Evolutionary conservation across 2,888 invertebrate species (phyloP), one percentile per base, ranked within the genome.

Genomic region (Hololepta plana): DNA sequence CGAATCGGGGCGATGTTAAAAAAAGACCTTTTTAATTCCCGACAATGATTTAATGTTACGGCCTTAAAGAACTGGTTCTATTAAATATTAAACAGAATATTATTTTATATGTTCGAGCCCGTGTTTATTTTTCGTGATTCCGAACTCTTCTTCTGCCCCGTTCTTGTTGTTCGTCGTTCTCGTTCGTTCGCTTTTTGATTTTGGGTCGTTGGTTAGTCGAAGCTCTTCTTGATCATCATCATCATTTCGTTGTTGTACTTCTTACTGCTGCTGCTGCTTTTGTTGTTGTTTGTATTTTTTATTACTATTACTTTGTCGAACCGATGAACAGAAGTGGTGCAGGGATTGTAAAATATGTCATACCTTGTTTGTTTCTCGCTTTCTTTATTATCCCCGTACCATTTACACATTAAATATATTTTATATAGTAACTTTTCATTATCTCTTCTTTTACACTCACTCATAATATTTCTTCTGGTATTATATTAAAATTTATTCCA

Each of bases 61-160:
- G 36, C 40, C 35, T 35, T 31, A 34, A 29, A 25, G 36, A 46
- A 50, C 50, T 44, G 47, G 49, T 49, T 48, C 42, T 44, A 43
- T 47, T 49, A 44, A 48, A 49, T 48, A 47, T 46, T 47, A 47
- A 47, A 42, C 42, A 41, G 45, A 44, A n/a, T 46, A 47, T 48
- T 46, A 47, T 46, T 46, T 44, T 44, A 42, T 44, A 43, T 40
- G 41, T 45, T 39, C 37, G 41, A 37, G n/a, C 36, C 37, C 31
- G 40, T 39, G 38, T 41, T 41, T 41, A 44, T 43, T 43, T 44
- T 43, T 40, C 41, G 37, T 39, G 35, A 34, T 31, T n/a, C n/a
- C n/a, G n/a, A n/a, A n/a, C n/a, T n/a, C n/a, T n/a, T n/a, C n/a
- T n/a, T n/a, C n/a, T n/a, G n/a, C n/a, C n/a, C n/a, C n/a, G n/a